phyloP scores from a whole-genome alignment of 1,140 invertebrate species.

The Schlechtendalia chinensis region DNA sequence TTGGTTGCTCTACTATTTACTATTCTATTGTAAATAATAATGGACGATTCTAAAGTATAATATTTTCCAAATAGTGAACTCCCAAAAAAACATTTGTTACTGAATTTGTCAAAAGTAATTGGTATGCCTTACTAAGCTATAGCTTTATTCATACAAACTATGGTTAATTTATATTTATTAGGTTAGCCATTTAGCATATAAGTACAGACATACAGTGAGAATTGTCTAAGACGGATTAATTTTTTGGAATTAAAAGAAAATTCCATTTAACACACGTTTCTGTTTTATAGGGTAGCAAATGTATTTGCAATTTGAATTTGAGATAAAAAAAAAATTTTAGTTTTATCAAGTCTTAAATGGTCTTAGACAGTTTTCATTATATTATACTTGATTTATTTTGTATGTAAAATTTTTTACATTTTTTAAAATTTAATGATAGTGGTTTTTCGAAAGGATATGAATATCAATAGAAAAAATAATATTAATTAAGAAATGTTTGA shows the following conservation, averaged over 20 bases:
- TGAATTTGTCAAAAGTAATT: neutral
- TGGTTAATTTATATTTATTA: neutral
- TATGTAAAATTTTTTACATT: too few relatives aligned
- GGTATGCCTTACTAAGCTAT: neutral
- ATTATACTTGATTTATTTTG: neutral
- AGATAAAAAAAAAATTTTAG: neutral
- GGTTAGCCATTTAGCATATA: neutral
- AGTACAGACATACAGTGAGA: too few relatives aligned
- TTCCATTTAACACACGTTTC: neutral
- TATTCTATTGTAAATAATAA: slow-evolving; percentile 4
- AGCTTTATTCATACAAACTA: too few relatives aligned
- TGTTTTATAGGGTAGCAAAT: neutral
- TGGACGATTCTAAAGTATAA: too few relatives aligned
- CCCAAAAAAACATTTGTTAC: too few relatives aligned
- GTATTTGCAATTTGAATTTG: neutral
- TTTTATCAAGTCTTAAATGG: neutral
- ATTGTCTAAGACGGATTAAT: too few relatives aligned
- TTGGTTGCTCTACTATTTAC: slow-evolving; percentile 15
- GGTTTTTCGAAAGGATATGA: too few relatives aligned
- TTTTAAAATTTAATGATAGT: too few relatives aligned
- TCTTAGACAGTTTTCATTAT: neutral
- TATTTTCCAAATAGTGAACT: too few relatives aligned
- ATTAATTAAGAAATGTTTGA: too few relatives aligned
- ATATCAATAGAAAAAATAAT: too few relatives aligned
- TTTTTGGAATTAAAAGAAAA: neutral